Conservation (phyloP, 2,797 vertebrate genomes). For the Microctenopoma steveboyesi region DNA sequence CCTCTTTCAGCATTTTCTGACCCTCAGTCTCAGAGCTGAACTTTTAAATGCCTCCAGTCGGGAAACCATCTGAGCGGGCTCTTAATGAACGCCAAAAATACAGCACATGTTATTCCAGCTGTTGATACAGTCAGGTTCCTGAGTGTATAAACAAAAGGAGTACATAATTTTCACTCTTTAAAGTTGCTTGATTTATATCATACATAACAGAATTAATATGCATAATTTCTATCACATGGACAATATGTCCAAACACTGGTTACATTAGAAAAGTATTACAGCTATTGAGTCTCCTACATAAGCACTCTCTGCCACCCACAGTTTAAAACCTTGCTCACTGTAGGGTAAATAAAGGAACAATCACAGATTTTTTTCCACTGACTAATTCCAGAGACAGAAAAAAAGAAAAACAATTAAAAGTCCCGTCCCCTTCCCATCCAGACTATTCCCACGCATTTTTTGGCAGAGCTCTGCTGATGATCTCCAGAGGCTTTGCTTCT, state of each 20-base stretch:
- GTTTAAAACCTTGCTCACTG: constrained; percentile 64
- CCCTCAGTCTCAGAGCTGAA: constrained; percentile 75
- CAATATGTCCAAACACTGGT: constrained; percentile 66
- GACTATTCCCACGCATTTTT: constrained; percentile 98
- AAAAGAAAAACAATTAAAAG: constrained; percentile 89
- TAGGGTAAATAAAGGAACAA: constrained; percentile 85
- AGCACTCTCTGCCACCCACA: constrained; percentile 72
- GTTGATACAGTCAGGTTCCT: constrained; percentile 78
- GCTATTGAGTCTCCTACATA: constrained; percentile 48
- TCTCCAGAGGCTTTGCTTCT: constrained; percentile 96
- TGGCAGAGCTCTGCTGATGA: constrained; percentile 94
- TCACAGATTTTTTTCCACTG: constrained; percentile 80
- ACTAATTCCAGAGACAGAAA: constrained; percentile 84
- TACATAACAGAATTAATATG: constrained; percentile 71
- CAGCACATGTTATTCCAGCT: constrained; percentile 85
- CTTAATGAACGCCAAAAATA: constrained; percentile 83
- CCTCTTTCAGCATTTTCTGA: constrained; percentile 38
- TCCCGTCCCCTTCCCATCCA: constrained; percentile 90
- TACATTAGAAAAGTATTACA: constrained; percentile 33
- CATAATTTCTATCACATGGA: constrained; percentile 74
- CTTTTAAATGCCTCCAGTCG: constrained; percentile 74
- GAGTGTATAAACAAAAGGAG: constrained; percentile 77
- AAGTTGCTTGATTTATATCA: constrained; percentile 77
- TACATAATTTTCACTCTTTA: constrained; percentile 73
- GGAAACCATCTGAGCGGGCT: constrained; percentile 81